Percentiles rank a stretch among this genome's conserved stretches.
Evolutionary conservation across 1,140 invertebrate species (phyloP).

Genomic region (Plutomurus gul): DNA sequence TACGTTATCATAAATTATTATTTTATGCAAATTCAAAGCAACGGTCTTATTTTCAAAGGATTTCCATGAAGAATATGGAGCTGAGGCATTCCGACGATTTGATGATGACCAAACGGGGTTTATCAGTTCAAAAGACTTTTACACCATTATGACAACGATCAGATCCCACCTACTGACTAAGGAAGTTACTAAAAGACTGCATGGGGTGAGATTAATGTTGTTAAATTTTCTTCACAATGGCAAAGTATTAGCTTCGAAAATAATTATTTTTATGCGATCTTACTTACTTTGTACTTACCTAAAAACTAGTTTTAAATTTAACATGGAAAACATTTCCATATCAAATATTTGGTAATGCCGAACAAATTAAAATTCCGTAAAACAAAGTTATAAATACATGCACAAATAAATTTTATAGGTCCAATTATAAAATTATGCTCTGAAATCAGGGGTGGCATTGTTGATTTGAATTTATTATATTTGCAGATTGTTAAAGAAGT

Average conservation of each 20-base stretch:
- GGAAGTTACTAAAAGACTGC: slow-evolving; percentile 26
- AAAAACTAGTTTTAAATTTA: too few species aligned
- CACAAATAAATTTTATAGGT: background rate
- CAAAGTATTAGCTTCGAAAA: background rate
- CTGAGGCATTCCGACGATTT: slow-evolving; percentile 64
- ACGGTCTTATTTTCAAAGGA: slow-evolving; percentile 65
- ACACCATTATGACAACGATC: slow-evolving; percentile 43
- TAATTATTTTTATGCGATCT: too few species aligned
- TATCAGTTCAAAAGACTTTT: slow-evolving; percentile 35
- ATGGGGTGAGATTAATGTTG: background rate
- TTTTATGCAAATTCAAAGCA: slow-evolving; percentile 51
- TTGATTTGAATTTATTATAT: background rate
- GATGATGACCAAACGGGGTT: slow-evolving; percentile 23
- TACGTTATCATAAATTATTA: too few species aligned
- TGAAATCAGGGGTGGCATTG: too few species aligned
- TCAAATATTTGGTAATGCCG: too few species aligned
- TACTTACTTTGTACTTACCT: too few species aligned
- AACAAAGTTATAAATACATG: too few species aligned
- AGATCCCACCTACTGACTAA: slow-evolving; percentile 37
- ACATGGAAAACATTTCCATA: too few species aligned
- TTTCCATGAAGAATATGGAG: slow-evolving; percentile 98
- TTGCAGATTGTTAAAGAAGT: slow-evolving; percentile 4
- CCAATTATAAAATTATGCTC: slow-evolving; percentile 39
- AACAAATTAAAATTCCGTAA: too few species aligned
- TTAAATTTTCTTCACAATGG: background rate